phyloP scores from a whole-genome alignment of 2,113 vertebrate genomes.

The Rhynchomys soricoides region DNA sequence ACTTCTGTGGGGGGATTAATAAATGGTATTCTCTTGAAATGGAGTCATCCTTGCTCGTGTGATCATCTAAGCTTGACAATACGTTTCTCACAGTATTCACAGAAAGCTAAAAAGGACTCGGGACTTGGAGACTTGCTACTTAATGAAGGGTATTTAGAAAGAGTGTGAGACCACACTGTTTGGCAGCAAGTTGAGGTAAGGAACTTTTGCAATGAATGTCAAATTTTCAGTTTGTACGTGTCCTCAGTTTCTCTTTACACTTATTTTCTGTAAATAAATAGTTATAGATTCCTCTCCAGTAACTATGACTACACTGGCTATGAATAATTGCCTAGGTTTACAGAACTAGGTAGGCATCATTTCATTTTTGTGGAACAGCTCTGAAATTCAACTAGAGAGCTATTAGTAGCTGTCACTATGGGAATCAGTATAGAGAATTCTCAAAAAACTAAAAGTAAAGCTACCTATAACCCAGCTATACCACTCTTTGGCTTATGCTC shows the following conservation, averaged over 20 bases:
- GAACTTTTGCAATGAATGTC: too few relatives aligned
- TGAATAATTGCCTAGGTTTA: neutral
- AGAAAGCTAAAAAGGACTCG: neutral
- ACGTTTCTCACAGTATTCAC: neutral
- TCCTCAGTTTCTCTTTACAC: too few relatives aligned
- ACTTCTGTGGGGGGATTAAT: neutral
- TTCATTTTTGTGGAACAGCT: neutral
- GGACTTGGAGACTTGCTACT: neutral
- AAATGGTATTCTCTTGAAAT: neutral
- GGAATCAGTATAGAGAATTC: neutral
- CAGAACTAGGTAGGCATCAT: neutral
- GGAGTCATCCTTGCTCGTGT: neutral
- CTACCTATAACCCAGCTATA: neutral
- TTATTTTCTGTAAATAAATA: neutral
- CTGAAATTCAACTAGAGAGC: neutral
- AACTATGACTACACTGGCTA: neutral
- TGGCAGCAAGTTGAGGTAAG: too few relatives aligned
- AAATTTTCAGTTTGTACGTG: too few relatives aligned
- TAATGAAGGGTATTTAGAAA: neutral
- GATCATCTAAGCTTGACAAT: neutral
- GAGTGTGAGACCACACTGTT: neutral
- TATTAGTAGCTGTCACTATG: neutral
- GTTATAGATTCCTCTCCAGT: neutral
- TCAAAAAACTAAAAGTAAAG: neutral
- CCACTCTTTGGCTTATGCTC: neutral